Evolutionary conservation across 2,888 invertebrate species (phyloP).

Genomic region (Hemaris fuciformis): DNA sequence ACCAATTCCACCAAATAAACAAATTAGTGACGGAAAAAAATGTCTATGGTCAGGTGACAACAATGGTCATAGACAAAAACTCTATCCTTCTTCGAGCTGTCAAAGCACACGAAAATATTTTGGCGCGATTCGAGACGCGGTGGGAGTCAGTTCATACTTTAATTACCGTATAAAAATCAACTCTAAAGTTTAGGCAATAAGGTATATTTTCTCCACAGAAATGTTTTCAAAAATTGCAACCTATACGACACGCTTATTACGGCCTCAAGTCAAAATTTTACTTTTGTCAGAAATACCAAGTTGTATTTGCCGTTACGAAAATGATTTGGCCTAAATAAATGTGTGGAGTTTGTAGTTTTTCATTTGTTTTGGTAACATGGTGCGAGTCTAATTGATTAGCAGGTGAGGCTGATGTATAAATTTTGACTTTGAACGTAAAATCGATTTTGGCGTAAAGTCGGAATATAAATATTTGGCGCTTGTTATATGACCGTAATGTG

Average conservation of each 20-base stretch:
- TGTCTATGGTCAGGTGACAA: slow-evolving; percentile 12
- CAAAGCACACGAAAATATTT: slow-evolving; percentile 68
- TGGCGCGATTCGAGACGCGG: slow-evolving; percentile 76
- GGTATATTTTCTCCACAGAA: not conserved
- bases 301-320: not conserved
- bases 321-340: not conserved
- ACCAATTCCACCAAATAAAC: not conserved
- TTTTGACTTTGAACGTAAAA: not conserved
- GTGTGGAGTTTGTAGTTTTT: not conserved
- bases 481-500: not conserved
- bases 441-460: slow-evolving; percentile 1
- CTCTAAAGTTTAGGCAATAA: not conserved
- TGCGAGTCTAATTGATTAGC: slow-evolving; percentile 17
- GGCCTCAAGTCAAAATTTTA: slow-evolving; percentile 27
- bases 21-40: slow-evolving; percentile 6
- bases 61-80: slow-evolving; percentile 9
- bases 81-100: slow-evolving; percentile 46
- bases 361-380: not conserved
- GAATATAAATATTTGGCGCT: slow-evolving; percentile 5
- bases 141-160: slow-evolving; percentile 36
- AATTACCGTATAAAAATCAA: not conserved
- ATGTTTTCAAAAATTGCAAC: not conserved
- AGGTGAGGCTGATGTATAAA: slow-evolving; percentile 7
- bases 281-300: slow-evolving; percentile 37
- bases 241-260: slow-evolving; percentile 1